Evolutionary conservation across 2,113 vertebrate species (phyloP).

Genomic region (Gobiocypris rarus): DNA sequence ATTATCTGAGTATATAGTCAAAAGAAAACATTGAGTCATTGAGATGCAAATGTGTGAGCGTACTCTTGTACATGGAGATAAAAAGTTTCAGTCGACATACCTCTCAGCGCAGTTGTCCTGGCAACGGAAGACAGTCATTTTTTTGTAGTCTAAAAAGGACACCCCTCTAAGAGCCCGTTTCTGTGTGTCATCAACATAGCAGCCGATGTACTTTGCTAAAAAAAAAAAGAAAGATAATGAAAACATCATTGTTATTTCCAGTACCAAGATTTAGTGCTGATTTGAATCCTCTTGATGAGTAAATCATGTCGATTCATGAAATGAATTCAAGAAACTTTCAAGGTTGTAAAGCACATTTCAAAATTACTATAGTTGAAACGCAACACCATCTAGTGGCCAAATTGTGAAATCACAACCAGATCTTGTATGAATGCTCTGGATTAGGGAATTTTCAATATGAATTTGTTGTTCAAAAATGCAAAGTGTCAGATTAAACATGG

Average conservation of each 20-base stretch:
- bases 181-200: slow-evolving; percentile 88
- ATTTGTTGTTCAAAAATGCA: background rate
- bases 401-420: slow-evolving; percentile 62
- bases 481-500: background rate
- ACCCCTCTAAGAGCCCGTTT: slow-evolving; percentile 89
- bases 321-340: background rate
- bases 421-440: background rate
- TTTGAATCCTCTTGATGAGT: background rate
- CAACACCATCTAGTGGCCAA: slow-evolving; percentile 73
- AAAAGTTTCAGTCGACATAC: slow-evolving; percentile 69
- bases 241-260: slow-evolving; percentile 15
- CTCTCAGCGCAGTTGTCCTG: slow-evolving; percentile 99
- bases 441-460: background rate
- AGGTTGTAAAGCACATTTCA: background rate
- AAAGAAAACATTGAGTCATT: background rate
- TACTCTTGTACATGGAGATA: background rate
- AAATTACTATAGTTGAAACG: slow-evolving; percentile 58
- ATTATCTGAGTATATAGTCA: background rate
- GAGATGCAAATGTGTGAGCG: background rate
- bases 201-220: slow-evolving; percentile 91
- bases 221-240: slow-evolving; percentile 52
- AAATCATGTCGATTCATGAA: background rate
- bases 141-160: slow-evolving; percentile 99
- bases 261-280: background rate
- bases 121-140: slow-evolving; percentile 98